Evolutionary conservation across 2,888 invertebrate species (phyloP).

Genomic region (Agrotis exclamationis): DNA sequence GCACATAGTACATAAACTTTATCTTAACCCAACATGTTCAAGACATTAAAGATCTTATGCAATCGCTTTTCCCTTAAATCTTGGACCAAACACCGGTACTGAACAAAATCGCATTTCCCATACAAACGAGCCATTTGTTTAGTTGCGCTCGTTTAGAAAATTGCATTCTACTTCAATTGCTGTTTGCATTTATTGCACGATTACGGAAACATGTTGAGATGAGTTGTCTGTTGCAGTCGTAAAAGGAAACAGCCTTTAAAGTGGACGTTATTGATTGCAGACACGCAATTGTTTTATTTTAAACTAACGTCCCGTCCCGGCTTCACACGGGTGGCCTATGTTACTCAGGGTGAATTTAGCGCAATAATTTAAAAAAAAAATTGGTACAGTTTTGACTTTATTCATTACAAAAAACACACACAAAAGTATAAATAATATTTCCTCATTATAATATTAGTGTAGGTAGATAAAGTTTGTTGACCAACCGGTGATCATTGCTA

Average conservation of each 20-base stretch:
- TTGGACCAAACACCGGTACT: conserved; percentile 26
- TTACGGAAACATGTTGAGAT: conserved; percentile 45
- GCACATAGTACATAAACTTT: no score
- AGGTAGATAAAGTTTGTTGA: no score
- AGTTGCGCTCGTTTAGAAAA: conserved; percentile 68
- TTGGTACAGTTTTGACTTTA: no score
- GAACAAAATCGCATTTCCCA: conserved; percentile 63
- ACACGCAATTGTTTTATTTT: background rate
- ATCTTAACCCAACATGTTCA: no score
- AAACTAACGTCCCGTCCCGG: background rate
- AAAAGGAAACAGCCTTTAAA: conserved; percentile 3
- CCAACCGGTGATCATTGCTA: background rate
- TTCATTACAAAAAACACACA: no score
- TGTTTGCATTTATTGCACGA: conserved; percentile 57
- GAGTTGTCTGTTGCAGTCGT: conserved; percentile 22
- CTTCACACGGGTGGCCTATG: no score
- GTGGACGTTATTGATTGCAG: background rate
- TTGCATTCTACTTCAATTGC: conserved; percentile 62
- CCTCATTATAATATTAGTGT: no score
- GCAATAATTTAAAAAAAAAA: no score
- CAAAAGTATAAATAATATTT: no score
- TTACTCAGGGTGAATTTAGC: no score
- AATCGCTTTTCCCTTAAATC: conserved; percentile 14
- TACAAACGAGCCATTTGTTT: conserved; percentile 66
- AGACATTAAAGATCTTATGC: no score